Evolutionary conservation across 1,140 invertebrate species (phyloP).

Genomic region (Lithobius niger): DNA sequence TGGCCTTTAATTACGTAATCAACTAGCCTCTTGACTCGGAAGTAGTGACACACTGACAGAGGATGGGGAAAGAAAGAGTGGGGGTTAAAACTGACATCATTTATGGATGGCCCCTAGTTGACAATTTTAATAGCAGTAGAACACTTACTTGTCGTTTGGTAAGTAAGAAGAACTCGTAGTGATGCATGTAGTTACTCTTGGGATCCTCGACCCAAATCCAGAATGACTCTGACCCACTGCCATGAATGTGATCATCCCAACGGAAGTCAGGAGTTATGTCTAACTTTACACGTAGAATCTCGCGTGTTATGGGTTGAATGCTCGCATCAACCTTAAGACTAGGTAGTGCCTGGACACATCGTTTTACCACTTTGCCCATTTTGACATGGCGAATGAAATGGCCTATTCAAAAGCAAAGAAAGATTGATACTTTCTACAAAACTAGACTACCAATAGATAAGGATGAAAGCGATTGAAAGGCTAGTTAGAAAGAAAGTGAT

Average conservation of each 20-base stretch:
- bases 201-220: constrained; percentile 98
- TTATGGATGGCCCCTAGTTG: too few species aligned
- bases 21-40: too few species aligned
- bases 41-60: too few species aligned
- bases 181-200: constrained; percentile 84
- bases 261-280: constrained; percentile 68
- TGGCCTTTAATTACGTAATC: too few species aligned
- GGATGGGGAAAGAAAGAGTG: constrained; percentile 6
- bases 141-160: constrained; percentile 68
- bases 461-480: constrained; percentile 10
- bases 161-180: constrained; percentile 83
- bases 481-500: not conserved
- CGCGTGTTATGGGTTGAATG: constrained; percentile 89
- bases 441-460: not conserved
- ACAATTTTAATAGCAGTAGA: not conserved
- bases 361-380: constrained; percentile 60
- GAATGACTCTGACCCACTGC: constrained; percentile 74
- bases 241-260: constrained; percentile 83
- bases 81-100: too few species aligned
- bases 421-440: constrained; percentile 1
- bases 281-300: constrained; percentile 75
- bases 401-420: constrained; percentile 34
- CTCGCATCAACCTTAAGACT: constrained; percentile 61
- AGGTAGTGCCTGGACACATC: constrained; percentile 75
- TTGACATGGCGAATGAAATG: constrained; percentile 59